Evolutionary conservation across 2,113 vertebrate genomes (phyloP), one percentile per base, ranked within the genome.

Genomic region (Nycticryphes semicollaris): DNA sequence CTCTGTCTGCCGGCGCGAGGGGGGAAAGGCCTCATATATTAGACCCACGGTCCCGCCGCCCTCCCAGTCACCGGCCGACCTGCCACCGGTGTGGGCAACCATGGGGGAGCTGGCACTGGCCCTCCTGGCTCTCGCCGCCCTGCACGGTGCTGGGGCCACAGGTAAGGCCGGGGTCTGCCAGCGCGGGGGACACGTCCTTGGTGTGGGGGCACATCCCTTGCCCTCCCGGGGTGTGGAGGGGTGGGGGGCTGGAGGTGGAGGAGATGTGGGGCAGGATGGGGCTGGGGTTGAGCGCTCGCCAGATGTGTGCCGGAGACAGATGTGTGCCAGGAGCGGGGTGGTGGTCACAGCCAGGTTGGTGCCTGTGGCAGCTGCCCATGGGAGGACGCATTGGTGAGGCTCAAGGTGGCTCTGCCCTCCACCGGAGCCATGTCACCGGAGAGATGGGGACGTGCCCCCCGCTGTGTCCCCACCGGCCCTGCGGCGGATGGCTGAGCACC

Each of bases 1-100:
- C 30, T 79, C 80, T 5, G 72, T 7, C 74, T 68, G 68, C 51
- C 79, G 62, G 56, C 80, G 56, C 31, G 17, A 45, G 53, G 76
- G 89, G 89, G 81, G 84, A 79, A 62, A 90, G 70, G 37, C 18
- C 91, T 70, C 93, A 63, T 96, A 96, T 96, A 96, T 43, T 73
- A 95, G 84, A 30, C 84, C 87, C 66, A 10, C 25, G 8, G 39
- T 7, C 48, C 68, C 3, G 39, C 23, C 13, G 20, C 11, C 63
- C 78, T 90, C 60, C 3, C 88, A 93, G 54, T 82, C 63, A 1
- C 59, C 41, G 25, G 48, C 45, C 2, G 25, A 45, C 31, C 68
- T 5, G 50, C 64, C 2, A 9, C 68, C 3, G 27, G 24, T 6
- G 25, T 3, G 11, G 80, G 74, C 62, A 73, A 41, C 62, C 50